phyloP scores from a whole-genome alignment of 1,140 invertebrate genomes.

The Phthorimaea operculella region DNA sequence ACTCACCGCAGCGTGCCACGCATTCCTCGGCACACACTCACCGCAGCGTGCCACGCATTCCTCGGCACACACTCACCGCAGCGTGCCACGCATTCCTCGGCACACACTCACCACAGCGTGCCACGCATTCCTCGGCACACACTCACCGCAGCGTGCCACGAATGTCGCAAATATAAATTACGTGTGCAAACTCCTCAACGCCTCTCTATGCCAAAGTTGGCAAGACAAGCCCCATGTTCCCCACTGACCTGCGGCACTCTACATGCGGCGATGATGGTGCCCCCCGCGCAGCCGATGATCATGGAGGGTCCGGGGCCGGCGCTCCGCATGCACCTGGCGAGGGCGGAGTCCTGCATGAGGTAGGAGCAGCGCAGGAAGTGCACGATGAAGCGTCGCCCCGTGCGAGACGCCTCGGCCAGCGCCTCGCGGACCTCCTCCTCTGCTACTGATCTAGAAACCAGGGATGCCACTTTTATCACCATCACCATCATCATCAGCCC shows the following conservation, averaged over 20 bases:
- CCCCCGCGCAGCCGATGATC: constrained; percentile 48
- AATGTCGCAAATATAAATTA: too few species aligned
- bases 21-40: too few species aligned
- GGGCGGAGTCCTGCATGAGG: constrained; percentile 36
- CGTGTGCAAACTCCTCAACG: too few species aligned
- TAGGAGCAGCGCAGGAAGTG: constrained; percentile 61
- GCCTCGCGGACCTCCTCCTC: constrained; percentile 41
- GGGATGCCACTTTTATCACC: too few species aligned
- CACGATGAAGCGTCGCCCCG: constrained; percentile 41
- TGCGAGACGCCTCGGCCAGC: constrained; percentile 18
- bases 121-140: too few species aligned
- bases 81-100: too few species aligned
- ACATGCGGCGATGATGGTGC: constrained; percentile 38
- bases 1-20: too few species aligned
- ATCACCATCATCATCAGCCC: too few species aligned
- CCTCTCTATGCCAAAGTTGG: not conserved
- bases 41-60: too few species aligned
- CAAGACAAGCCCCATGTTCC: constrained; percentile 10
- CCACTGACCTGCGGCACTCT: constrained; percentile 41
- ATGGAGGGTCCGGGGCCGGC: constrained; percentile 23
- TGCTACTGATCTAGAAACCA: constrained; percentile 43
- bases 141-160: too few species aligned
- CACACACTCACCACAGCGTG: too few species aligned
- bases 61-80: too few species aligned
- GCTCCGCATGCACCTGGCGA: constrained; percentile 16